Conservation (phyloP, 1,140 invertebrate species). For the Papilio xuthus region DNA sequence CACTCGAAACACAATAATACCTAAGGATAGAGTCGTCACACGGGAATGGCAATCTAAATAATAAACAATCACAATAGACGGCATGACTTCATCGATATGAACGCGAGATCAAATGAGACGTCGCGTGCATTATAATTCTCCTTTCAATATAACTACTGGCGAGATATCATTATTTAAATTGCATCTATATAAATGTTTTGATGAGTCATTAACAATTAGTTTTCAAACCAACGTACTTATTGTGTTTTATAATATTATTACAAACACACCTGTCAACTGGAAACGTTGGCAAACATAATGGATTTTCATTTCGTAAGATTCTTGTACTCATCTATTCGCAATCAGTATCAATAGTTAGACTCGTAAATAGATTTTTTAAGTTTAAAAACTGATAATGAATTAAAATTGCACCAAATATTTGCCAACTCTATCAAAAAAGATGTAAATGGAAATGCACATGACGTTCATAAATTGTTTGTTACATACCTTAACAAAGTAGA, state of each 20-base stretch:
- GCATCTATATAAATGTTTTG: constrained; percentile 20
- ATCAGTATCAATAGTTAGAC: not conserved
- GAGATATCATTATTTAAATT: constrained; percentile 40
- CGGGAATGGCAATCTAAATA: constrained; percentile 44
- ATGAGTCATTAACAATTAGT: constrained; percentile 28
- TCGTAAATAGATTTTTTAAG: not conserved
- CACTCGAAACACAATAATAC: not conserved
- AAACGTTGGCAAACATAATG: not conserved
- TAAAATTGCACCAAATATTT: not conserved
- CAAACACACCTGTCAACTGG: constrained; percentile 7
- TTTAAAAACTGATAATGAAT: not conserved
- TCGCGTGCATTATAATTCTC: constrained; percentile 55
- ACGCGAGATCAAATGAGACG: constrained; percentile 52
- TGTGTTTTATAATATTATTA: constrained; percentile 16
- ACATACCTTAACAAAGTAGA: not conserved
- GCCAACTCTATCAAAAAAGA: not conserved
- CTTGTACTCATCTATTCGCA: not conserved
- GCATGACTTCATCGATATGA: constrained; percentile 56
- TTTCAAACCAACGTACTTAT: not conserved
- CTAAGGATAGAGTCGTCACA: constrained; percentile 17
- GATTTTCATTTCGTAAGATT: not conserved
- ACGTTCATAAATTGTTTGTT: not conserved
- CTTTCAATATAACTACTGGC: constrained; percentile 43
- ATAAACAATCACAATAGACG: constrained; percentile 52
- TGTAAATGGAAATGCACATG: not conserved